Evolutionary conservation across 2,888 invertebrate genomes (phyloP), one percentile per base, ranked within the genome.

Genomic region (Drosophila mimica): DNA sequence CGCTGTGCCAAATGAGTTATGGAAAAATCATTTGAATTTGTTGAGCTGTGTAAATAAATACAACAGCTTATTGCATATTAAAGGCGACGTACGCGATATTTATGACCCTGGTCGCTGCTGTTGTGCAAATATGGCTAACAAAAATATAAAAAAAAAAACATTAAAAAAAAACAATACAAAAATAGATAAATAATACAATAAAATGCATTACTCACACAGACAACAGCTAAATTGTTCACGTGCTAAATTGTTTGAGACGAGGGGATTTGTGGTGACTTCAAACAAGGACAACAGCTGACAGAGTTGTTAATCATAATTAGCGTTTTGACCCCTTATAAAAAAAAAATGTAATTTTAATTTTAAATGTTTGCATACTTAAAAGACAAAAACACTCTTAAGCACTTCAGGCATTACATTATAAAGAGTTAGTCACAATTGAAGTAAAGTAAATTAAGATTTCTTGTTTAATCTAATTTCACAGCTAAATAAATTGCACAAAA

Each of bases 11-110:
- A 69, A 79, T 76, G 74, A 68, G 68, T 78, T 78, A 69, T 76
- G 79, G 73, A 59, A 74, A 77, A 79, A 68, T 65, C 76, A 71
- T 71, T 76, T 68, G 72, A 69, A 76, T 77, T 80, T 75, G 71
- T 69, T 79, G 68, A 71, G 71, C 76, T 79, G 65, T 69, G 68
- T 69, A 76, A 79, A 79, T 68, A 79, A 66, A 70, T 61, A 75
- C 70, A 76, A 58, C 53, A 63, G 71, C 76, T 71, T 71, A 76
- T 69, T 79, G 80, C 76, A 79, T 76, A 76, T 76, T 78, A 56
- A 78, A 77, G 66, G 66, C 78, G 51, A 74, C 54, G 57, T 52
- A 46, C 62, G 30, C 67, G 20, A 54, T 67, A 75, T 70, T 77
- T 60, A 67, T 74, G 77, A 63, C 77, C 77, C 74, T 74, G 75